These are phyloP conservation scores for Jacana jacana DNA, from an alignment of 2,113 vertebrate species.

Conservation along the genomic window DNA sequence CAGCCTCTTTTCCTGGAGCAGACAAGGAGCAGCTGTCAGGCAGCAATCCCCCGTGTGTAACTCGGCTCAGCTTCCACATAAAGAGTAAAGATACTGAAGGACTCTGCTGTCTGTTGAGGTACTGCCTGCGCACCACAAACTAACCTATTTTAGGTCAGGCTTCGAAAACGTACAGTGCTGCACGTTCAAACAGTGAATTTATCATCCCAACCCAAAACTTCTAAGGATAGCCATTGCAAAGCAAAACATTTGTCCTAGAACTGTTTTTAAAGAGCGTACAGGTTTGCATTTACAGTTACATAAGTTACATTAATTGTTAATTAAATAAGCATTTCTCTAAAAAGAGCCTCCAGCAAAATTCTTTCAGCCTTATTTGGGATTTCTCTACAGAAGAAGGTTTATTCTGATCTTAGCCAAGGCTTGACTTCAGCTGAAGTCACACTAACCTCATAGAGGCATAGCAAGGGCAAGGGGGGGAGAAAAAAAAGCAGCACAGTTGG, in stretches of 20 bases:
- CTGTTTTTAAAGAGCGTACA: background rate
- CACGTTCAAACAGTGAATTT: background rate
- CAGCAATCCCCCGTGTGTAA: accelerated
- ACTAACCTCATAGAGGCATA: background rate
- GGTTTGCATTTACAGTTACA: background rate
- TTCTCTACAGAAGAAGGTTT: background rate
- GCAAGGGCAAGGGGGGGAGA: background rate
- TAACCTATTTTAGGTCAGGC: no score
- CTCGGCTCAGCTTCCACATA: accelerated
- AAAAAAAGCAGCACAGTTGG: background rate
- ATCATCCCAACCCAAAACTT: background rate
- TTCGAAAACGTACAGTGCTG: accelerated
- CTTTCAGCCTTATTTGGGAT: background rate
- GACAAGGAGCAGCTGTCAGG: background rate
- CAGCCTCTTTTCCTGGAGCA: background rate
- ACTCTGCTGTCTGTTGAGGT: background rate
- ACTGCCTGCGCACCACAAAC: accelerated
- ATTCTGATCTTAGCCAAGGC: background rate
- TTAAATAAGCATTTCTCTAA: background rate
- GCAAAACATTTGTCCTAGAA: background rate
- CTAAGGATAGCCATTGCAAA: background rate
- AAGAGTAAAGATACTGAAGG: accelerated
- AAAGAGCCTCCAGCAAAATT: background rate
- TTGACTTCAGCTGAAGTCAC: background rate
- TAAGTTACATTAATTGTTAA: background rate